These are phyloP conservation scores for Formicarius rufipectus DNA, from an alignment of 2,113 vertebrate genomes.

Conservation along the genomic window DNA sequence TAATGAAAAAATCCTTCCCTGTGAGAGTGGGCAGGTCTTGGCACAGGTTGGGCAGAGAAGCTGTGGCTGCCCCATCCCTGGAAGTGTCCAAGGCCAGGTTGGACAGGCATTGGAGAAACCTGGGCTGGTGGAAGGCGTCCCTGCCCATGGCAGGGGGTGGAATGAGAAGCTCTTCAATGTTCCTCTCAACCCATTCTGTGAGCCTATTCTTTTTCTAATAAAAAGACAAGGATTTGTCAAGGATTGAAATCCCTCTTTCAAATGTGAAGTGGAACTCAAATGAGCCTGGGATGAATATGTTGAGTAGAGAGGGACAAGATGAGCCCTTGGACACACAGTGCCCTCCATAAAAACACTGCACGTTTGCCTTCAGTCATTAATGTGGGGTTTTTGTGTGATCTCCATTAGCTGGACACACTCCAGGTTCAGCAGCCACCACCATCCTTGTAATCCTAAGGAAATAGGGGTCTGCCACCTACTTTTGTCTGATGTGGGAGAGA, in stretches of 20 bases:
- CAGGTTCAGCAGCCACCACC: background rate
- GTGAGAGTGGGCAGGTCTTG: background rate
- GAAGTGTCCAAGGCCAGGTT: background rate
- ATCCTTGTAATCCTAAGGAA: background rate
- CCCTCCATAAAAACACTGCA: background rate
- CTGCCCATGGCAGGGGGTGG: background rate
- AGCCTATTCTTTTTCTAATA: background rate
- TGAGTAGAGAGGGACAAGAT: background rate
- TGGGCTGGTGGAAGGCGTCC: background rate
- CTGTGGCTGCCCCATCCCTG: background rate
- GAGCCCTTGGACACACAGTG: background rate
- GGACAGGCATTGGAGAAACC: background rate
- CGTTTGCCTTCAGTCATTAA: background rate
- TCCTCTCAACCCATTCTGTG: background rate
- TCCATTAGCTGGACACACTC: background rate
- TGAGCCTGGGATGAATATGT: background rate
- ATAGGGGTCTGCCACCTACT: background rate
- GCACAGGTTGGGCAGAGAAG: background rate
- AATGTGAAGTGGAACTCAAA: background rate
- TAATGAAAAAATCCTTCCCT: background rate
- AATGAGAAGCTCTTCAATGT: background rate
- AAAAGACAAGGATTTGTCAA: background rate
- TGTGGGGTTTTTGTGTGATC: background rate
- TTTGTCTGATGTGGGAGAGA: background rate
- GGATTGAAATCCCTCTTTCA: background rate